Evolutionary conservation across 2,797 vertebrate genomes (phyloP).

Genomic region (Rhinatrema bivittatum): DNA sequence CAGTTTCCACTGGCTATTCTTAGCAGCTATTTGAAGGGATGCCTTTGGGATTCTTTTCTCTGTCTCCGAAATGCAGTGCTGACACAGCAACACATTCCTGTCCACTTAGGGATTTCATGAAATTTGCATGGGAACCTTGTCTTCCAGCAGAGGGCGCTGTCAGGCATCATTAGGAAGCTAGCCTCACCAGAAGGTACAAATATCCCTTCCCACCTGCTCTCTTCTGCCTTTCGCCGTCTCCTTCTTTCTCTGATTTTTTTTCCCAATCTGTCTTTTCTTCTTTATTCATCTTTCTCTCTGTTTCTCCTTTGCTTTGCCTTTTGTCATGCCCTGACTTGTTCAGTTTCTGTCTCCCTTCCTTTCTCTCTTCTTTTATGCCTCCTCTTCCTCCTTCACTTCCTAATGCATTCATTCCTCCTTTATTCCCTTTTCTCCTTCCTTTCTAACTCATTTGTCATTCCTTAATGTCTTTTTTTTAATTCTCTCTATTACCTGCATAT

Average conservation of each 20-base stretch:
- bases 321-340: no score
- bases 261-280: no score
- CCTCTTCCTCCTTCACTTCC: conserved; percentile 1
- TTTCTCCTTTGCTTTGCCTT: no score
- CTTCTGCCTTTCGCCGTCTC: no score
- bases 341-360: no score
- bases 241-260: no score
- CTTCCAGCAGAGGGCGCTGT: conserved; percentile 1
- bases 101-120: no score
- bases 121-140: background rate
- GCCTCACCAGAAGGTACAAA: no score
- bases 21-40: background rate
- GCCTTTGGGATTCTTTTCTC: background rate
- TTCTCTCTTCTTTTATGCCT: background rate
- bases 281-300: no score
- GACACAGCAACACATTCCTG: background rate
- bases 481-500: no score
- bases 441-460: background rate
- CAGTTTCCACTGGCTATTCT: background rate
- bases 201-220: no score
- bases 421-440: background rate
- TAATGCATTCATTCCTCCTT: background rate
- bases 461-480: background rate
- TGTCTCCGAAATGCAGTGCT: background rate
- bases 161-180: background rate